Evolutionary conservation across 2,113 vertebrate genomes (phyloP).

Genomic region (Machaerirhynchus nigripectus): DNA sequence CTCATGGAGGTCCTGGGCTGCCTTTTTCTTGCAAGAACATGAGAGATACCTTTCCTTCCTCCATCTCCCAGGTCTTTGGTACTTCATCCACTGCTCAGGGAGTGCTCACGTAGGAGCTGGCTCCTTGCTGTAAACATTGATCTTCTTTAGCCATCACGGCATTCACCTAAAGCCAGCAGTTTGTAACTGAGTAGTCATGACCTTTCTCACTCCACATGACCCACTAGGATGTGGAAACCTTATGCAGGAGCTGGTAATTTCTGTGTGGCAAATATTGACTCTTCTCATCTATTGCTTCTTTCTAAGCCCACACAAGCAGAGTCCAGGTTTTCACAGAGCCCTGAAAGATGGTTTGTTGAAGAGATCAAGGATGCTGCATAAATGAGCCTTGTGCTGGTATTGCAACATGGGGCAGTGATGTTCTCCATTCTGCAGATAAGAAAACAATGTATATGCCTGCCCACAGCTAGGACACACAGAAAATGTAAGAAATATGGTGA

Average conservation of each 20-base stretch:
- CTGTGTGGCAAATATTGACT: not conserved
- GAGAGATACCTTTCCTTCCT: not conserved
- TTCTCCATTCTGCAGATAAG: not conserved
- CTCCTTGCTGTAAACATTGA: not conserved
- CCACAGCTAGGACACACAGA: not conserved
- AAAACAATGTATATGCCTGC: not conserved
- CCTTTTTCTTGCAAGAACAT: not conserved
- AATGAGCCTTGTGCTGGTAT: fast-evolving
- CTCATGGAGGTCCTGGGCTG: not conserved
- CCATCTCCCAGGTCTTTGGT: not conserved
- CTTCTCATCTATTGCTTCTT: not conserved
- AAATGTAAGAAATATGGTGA: not conserved
- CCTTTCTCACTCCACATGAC: not conserved
- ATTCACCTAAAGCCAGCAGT: not conserved
- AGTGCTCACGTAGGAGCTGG: not conserved
- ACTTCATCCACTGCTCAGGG: not conserved
- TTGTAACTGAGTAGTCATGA: not conserved
- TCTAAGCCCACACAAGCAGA: not conserved
- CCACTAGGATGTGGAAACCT: not conserved
- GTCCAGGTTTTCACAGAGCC: not conserved
- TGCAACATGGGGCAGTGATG: not conserved
- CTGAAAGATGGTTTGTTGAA: not conserved
- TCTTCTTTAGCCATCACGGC: not conserved
- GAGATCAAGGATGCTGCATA: not conserved
- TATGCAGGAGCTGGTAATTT: not conserved